A percentile compares a stretch with the other conserved stretches of the same genome.
These are phyloP conservation scores for Malthinus flaveolus DNA, from an alignment of 2,888 invertebrate species.

Conservation along the genomic window DNA sequence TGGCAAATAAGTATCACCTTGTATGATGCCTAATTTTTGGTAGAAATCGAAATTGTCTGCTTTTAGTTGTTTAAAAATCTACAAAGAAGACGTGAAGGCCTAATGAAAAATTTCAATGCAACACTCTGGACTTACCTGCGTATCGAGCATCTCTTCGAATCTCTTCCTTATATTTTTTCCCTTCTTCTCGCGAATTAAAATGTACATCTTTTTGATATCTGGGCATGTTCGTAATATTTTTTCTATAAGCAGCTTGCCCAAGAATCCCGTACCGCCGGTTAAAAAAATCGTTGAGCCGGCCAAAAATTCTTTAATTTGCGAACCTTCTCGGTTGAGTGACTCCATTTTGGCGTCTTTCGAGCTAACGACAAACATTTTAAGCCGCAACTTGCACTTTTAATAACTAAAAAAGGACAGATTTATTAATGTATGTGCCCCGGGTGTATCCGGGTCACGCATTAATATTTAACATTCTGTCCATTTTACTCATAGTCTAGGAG, in stretches of 20 bases:
- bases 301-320: background rate
- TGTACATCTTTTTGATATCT: background rate
- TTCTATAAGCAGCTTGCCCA: slow-evolving; percentile 9
- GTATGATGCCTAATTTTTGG: slow-evolving; percentile 58
- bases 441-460: too few species aligned
- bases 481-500: too few species aligned
- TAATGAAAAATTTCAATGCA: background rate
- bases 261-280: slow-evolving; percentile 22
- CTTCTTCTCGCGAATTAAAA: background rate
- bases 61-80: slow-evolving; percentile 58
- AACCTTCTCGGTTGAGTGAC: too few species aligned
- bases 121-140: background rate
- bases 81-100: background rate
- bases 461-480: too few species aligned
- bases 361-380: too few species aligned
- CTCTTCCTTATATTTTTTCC: background rate
- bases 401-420: too few species aligned
- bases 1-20: slow-evolving; percentile 56
- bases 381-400: too few species aligned
- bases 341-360: background rate
- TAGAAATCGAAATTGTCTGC: slow-evolving; percentile 51
- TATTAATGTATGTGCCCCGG: too few species aligned
- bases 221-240: slow-evolving; percentile 4
- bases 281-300: background rate
- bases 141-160: background rate